phyloP scores from a whole-genome alignment of 2,113 vertebrate species.

The Panthera uncia region DNA sequence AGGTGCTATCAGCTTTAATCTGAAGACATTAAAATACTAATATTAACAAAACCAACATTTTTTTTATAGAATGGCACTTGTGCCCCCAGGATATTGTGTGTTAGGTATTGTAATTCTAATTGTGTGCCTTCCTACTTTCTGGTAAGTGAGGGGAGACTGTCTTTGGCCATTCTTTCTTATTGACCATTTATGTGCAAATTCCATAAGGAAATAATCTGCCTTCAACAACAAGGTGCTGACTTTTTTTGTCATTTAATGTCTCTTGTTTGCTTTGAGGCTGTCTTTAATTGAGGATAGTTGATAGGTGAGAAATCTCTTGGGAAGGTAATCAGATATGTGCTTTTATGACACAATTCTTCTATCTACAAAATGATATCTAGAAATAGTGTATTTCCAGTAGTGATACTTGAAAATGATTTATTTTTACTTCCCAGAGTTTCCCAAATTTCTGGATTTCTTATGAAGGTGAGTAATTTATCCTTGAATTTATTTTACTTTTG shows the following conservation, averaged over 20 bases:
- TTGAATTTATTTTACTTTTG: slow-evolving; percentile 14
- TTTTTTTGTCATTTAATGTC: neutral
- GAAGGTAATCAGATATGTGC: neutral
- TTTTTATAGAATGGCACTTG: neutral
- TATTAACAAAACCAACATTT: neutral
- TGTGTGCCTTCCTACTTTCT: neutral
- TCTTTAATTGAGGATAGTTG: slow-evolving; percentile 39
- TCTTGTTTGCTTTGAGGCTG: slow-evolving; percentile 44
- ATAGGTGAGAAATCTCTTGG: slow-evolving; percentile 37
- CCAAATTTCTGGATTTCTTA: neutral
- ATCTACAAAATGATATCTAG: neutral
- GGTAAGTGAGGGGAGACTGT: neutral
- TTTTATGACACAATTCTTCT: slow-evolving; percentile 7
- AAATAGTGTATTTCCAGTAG: neutral
- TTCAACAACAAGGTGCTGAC: neutral
- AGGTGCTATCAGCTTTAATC: neutral
- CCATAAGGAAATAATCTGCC: neutral
- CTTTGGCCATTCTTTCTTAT: neutral
- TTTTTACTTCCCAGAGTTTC: neutral
- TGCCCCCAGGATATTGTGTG: neutral
- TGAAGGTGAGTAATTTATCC: neutral
- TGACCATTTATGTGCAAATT: neutral
- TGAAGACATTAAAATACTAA: neutral
- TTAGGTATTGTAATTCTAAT: neutral
- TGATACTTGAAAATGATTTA: slow-evolving; percentile 38